Conservation (phyloP, 2,888 invertebrate genomes). For the Gibbula magus region DNA sequence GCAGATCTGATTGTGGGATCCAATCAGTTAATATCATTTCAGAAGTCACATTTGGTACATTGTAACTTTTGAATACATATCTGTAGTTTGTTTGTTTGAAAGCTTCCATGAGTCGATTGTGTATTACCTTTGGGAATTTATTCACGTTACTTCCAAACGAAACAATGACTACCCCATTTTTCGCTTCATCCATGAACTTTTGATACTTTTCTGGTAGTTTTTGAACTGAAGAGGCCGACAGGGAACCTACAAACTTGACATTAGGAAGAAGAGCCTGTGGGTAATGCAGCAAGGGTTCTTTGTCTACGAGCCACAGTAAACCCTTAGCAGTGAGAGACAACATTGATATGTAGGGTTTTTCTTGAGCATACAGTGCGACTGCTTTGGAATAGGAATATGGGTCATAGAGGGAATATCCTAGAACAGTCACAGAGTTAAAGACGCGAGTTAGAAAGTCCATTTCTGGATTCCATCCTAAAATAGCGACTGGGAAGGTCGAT, state of each 20-base stretch:
- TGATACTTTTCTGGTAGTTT: slow-evolving; percentile 41
- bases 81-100: slow-evolving; percentile 38
- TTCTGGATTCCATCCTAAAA: background rate
- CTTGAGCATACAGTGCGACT: slow-evolving; percentile 39
- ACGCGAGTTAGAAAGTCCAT: slow-evolving; percentile 27
- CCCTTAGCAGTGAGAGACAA: slow-evolving; percentile 32
- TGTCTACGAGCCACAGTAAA: slow-evolving; percentile 41
- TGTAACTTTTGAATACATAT: slow-evolving; percentile 34
- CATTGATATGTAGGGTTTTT: slow-evolving; percentile 34
- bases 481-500: background rate
- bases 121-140: slow-evolving; percentile 33
- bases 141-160: slow-evolving; percentile 48
- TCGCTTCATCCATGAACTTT: slow-evolving; percentile 41
- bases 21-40: slow-evolving; percentile 41
- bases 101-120: slow-evolving; percentile 32
- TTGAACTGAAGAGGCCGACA: slow-evolving; percentile 32
- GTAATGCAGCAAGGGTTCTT: slow-evolving; percentile 45
- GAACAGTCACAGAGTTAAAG: background rate
- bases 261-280: slow-evolving; percentile 45
- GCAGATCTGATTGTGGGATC: slow-evolving; percentile 56
- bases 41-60: background rate
- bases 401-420: slow-evolving; percentile 19
- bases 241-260: slow-evolving; percentile 40
- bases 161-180: slow-evolving; percentile 49
- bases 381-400: slow-evolving; percentile 31